A percentile compares a stretch with the other conserved stretches of the same genome.
Conservation (phyloP, 2,113 vertebrate genomes). For the Epinephelus cyanopodus region DNA sequence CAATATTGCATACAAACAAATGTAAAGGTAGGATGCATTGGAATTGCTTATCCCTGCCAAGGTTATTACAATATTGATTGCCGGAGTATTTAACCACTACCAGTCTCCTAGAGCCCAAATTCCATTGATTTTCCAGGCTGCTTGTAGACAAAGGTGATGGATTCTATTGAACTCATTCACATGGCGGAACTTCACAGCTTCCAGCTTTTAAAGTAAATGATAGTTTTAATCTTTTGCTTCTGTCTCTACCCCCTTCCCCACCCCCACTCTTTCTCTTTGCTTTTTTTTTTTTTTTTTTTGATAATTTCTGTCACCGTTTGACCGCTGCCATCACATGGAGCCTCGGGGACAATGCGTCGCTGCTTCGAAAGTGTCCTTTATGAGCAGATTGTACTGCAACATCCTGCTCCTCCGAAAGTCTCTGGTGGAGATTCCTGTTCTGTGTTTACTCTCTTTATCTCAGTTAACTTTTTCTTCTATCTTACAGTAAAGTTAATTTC, state of each 20-base stretch:
- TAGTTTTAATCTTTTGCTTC: constrained; percentile 54
- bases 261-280: background rate
- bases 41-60: constrained; percentile 63
- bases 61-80: constrained; percentile 83
- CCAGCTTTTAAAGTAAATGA: constrained; percentile 57
- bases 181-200: constrained; percentile 57
- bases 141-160: constrained; percentile 66
- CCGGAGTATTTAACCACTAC: constrained; percentile 74
- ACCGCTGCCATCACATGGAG: constrained; percentile 1
- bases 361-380: constrained; percentile 18
- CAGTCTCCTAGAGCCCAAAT: constrained; percentile 75
- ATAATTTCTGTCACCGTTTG: background rate
- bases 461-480: constrained; percentile 45
- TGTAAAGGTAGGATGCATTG: constrained; percentile 34
- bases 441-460: constrained; percentile 57
- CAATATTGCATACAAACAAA: background rate
- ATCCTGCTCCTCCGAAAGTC: constrained; percentile 24
- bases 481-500: constrained; percentile 61
- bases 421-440: constrained; percentile 26
- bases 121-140: constrained; percentile 75
- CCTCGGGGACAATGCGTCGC: constrained; percentile 18
- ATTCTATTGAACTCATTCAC: constrained; percentile 67
- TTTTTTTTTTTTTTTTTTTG: background rate
- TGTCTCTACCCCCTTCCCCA: background rate
- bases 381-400: constrained; percentile 25